Evolutionary conservation across 2,888 invertebrate genomes (phyloP).

Genomic region (Gymnosoma rotundatum): DNA sequence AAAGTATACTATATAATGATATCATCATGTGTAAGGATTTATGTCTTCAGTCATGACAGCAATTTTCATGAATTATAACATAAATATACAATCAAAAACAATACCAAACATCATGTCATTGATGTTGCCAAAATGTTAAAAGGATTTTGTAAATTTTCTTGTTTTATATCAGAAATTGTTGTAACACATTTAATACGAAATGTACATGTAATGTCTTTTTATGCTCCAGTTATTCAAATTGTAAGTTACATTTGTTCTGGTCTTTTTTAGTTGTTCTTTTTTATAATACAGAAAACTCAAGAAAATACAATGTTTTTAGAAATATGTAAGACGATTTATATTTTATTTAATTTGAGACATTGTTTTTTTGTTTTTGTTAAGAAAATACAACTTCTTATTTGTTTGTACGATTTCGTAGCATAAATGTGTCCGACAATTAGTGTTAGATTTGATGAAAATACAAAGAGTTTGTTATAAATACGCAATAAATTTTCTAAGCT

Average conservation of each 20-base stretch:
- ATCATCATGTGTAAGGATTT: background rate
- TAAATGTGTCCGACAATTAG: too few relatives aligned
- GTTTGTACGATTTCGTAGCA: too few relatives aligned
- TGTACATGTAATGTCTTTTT: slow-evolving; percentile 38
- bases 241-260: slow-evolving; percentile 21
- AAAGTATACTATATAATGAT: too few relatives aligned
- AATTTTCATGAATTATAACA: background rate
- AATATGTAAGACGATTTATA: background rate
- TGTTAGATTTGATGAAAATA: too few relatives aligned
- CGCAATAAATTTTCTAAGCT: too few relatives aligned
- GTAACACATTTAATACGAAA: slow-evolving; percentile 30
- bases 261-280: background rate
- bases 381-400: too few relatives aligned
- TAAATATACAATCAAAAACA: slow-evolving; percentile 16
- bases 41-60: background rate
- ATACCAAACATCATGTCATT: slow-evolving; percentile 46
- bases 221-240: slow-evolving; percentile 57
- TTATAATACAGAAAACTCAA: background rate
- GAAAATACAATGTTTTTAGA: background rate
- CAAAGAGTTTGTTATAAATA: too few relatives aligned
- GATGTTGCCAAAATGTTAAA: slow-evolving; percentile 54
- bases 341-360: too few relatives aligned
- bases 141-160: slow-evolving; percentile 44
- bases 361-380: too few relatives aligned
- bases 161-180: slow-evolving; percentile 42